Evolutionary conservation across 1,140 invertebrate species (phyloP).

Genomic region (Scaptomyza pallida): DNA sequence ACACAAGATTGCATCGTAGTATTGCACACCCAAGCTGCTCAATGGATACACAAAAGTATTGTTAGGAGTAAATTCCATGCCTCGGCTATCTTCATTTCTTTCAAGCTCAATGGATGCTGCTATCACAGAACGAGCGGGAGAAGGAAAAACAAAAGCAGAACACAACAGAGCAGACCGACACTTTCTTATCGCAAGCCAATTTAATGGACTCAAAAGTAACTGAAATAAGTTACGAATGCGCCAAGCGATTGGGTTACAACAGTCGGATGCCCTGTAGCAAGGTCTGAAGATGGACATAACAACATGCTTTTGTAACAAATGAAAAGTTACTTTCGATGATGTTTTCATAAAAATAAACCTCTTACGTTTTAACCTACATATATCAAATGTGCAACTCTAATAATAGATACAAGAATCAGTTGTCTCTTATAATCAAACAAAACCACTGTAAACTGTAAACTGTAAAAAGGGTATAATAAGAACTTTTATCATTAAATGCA

Average conservation of each 20-base stretch:
- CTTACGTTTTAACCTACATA: background rate
- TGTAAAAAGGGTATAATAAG: constrained; percentile 1
- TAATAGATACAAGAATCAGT: too few species aligned
- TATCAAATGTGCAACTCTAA: too few species aligned
- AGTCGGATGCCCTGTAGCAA: background rate
- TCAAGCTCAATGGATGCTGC: background rate
- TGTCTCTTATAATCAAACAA: too few species aligned
- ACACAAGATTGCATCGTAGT: background rate
- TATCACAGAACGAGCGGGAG: background rate
- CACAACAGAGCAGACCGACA: constrained; percentile 60
- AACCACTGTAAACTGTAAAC: background rate
- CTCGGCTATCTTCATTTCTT: background rate
- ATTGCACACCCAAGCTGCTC: background rate
- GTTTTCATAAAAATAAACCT: background rate
- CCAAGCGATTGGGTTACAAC: background rate
- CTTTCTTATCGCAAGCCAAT: constrained; percentile 48
- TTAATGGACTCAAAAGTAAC: constrained; percentile 7
- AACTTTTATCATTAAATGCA: background rate
- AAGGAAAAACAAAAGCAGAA: constrained; percentile 17
- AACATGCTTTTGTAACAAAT: background rate
- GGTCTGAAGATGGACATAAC: background rate
- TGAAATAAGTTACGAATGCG: constrained; percentile 1
- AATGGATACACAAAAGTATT: background rate
- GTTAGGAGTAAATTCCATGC: background rate
- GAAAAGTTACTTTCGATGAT: background rate